Evolutionary conservation across 2,113 vertebrate genomes (phyloP).

Genomic region (Cheilinus undulatus): DNA sequence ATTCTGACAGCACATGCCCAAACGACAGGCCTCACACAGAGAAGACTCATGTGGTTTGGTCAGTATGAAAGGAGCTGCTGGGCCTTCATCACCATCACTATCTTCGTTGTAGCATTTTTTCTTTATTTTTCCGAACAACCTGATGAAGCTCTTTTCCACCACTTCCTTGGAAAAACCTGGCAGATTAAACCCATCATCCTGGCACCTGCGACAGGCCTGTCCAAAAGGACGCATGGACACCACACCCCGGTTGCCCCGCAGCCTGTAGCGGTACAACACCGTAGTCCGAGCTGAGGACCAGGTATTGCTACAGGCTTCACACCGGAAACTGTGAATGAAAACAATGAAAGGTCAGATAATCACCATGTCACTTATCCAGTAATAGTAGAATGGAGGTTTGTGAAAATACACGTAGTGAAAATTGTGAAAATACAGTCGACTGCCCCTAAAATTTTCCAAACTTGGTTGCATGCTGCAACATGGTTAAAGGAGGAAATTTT

Average conservation of each 20-base stretch:
- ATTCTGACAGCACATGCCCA: conserved; percentile 51
- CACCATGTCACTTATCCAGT: not conserved
- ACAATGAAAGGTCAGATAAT: not conserved
- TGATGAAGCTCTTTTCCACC: conserved; percentile 28
- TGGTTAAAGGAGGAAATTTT: no score
- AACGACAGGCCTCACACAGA: conserved; percentile 52
- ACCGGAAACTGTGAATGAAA: conserved; percentile 58
- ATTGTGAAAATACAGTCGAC: no score
- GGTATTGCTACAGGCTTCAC: conserved; percentile 39
- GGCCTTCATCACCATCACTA: accelerated
- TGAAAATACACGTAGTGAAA: no score
- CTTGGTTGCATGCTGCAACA: no score
- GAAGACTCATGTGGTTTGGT: conserved; percentile 55
- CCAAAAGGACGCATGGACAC: conserved; percentile 74
- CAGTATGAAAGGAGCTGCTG: not conserved
- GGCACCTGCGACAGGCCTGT: conserved; percentile 64
- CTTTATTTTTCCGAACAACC: conserved; percentile 61
- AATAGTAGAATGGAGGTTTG: no score
- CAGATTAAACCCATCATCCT: not conserved
- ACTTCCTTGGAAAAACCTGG: conserved; percentile 52
- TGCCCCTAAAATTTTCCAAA: not conserved
- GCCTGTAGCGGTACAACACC: conserved; percentile 73
- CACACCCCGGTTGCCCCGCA: conserved; percentile 40
- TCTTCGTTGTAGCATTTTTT: conserved; percentile 70
- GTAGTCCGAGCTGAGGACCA: conserved; percentile 66